phyloP scores from a whole-genome alignment of 1,140 invertebrate genomes.

The Drosophila prosaltans region DNA sequence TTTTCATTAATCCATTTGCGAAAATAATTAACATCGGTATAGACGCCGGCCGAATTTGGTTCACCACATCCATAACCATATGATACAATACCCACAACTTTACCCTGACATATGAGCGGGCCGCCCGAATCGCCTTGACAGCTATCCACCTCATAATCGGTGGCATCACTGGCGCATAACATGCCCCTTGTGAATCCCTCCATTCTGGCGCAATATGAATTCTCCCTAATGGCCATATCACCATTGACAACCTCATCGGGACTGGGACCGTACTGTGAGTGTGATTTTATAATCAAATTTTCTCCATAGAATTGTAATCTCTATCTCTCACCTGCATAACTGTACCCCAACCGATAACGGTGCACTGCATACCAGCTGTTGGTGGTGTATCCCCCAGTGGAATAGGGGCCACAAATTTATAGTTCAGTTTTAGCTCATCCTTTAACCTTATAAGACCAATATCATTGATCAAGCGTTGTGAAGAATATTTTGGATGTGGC shows the following conservation, averaged over 20 bases:
- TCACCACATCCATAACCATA: constrained; percentile 88
- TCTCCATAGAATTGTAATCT: not conserved
- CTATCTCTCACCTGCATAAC: constrained; percentile 51
- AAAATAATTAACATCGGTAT: constrained; percentile 86
- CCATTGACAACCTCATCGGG: constrained; percentile 51
- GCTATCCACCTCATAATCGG: constrained; percentile 50
- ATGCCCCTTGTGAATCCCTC: constrained; percentile 28
- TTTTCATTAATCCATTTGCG: constrained; percentile 83
- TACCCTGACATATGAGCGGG: constrained; percentile 48
- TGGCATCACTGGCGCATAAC: constrained; percentile 57
- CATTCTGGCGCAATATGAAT: not conserved
- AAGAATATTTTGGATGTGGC: constrained; percentile 42
- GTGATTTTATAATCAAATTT: not conserved
- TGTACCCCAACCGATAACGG: constrained; percentile 66
- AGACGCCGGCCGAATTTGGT: constrained; percentile 88
- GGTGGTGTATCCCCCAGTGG: not conserved
- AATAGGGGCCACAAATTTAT: not conserved
- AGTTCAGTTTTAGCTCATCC: not conserved
- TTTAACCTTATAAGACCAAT: constrained; percentile 46
- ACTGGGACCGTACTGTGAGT: constrained; percentile 25
- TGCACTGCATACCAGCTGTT: constrained; percentile 23
- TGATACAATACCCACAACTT: constrained; percentile 86
- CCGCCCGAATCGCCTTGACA: constrained; percentile 75
- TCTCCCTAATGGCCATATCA: constrained; percentile 22
- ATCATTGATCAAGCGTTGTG: constrained; percentile 16